These are phyloP conservation scores for Agriopis aurantiaria DNA, from an alignment of 2,888 invertebrate species.

Conservation along the genomic window DNA sequence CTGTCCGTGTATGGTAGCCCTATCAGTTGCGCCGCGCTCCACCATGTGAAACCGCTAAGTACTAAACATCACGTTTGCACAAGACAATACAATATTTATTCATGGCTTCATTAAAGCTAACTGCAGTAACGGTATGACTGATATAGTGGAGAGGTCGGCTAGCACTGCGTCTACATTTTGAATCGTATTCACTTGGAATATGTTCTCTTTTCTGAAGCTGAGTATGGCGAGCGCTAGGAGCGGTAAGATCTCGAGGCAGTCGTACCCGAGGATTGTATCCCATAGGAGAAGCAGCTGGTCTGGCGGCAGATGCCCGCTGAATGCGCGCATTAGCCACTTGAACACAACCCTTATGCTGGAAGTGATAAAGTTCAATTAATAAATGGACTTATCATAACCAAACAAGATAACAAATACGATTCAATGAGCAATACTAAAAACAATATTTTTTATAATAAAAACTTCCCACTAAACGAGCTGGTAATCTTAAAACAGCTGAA, in stretches of 20 bases:
- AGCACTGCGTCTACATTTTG: conserved; percentile 95
- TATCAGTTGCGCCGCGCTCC: background rate
- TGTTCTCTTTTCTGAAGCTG: conserved; percentile 94
- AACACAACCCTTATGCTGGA: conserved; percentile 95
- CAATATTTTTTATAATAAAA: too few relatives aligned
- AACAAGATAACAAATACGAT: too few relatives aligned
- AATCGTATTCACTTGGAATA: conserved; percentile 89
- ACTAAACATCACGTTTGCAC: conserved; percentile 23
- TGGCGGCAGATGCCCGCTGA: conserved; percentile 97
- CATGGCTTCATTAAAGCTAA: conserved; percentile 89
- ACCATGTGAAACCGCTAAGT: background rate
- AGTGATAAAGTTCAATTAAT: conserved; percentile 37
- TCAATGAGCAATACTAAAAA: too few relatives aligned
- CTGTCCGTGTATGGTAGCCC: background rate
- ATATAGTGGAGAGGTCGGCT: conserved; percentile 94
- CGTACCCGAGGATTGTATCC: conserved; percentile 96
- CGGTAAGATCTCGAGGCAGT: conserved; percentile 95
- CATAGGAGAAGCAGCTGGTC: conserved; percentile 96
- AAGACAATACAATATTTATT: conserved; percentile 18
- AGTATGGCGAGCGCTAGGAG: conserved; percentile 94
- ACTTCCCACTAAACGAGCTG: too few relatives aligned
- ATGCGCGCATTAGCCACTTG: conserved; percentile 98
- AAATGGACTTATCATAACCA: background rate
- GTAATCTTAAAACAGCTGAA: too few relatives aligned
- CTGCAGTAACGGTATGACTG: conserved; percentile 94